These are phyloP conservation scores for Perccottus glenii DNA, from an alignment of 2,113 vertebrate species.

Conservation along the genomic window DNA sequence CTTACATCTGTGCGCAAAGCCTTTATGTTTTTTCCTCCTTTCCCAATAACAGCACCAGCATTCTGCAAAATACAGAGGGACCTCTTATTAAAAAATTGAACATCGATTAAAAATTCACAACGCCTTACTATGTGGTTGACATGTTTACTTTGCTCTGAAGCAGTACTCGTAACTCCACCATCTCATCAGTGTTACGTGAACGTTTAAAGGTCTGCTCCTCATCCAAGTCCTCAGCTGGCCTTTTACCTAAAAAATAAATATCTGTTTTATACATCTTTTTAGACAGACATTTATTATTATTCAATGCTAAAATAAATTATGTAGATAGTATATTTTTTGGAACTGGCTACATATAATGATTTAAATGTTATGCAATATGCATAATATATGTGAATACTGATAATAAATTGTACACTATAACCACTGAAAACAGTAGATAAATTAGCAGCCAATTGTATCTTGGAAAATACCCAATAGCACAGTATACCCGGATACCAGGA, in stretches of 20 bases:
- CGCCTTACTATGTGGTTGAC: too few species aligned
- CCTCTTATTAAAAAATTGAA: conserved; percentile 1
- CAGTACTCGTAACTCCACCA: conserved; percentile 95
- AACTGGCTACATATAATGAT: too few species aligned
- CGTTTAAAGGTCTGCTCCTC: conserved; percentile 97
- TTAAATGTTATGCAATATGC: too few species aligned
- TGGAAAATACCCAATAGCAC: conserved; percentile 51
- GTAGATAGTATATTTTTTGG: too few species aligned
- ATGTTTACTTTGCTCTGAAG: conserved; percentile 96
- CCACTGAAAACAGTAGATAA: neutral
- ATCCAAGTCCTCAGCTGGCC: conserved; percentile 97
- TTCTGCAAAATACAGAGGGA: conserved; percentile 79
- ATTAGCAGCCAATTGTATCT: conserved; percentile 42
- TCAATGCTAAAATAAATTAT: too few species aligned
- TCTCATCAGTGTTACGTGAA: conserved; percentile 94
- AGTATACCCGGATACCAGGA: conserved; percentile 64
- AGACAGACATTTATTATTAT: too few species aligned
- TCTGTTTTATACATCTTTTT: too few species aligned
- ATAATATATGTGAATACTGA: too few species aligned
- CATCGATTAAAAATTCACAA: neutral
- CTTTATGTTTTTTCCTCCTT: conserved; percentile 99
- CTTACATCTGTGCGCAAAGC: conserved; percentile 98
- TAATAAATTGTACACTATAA: too few species aligned
- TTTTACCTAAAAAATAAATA: conserved; percentile 85
- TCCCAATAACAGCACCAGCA: conserved; percentile 97